phyloP scores from a whole-genome alignment of 1,140 invertebrate genomes.

The Zaprionus kolodkinae region DNA sequence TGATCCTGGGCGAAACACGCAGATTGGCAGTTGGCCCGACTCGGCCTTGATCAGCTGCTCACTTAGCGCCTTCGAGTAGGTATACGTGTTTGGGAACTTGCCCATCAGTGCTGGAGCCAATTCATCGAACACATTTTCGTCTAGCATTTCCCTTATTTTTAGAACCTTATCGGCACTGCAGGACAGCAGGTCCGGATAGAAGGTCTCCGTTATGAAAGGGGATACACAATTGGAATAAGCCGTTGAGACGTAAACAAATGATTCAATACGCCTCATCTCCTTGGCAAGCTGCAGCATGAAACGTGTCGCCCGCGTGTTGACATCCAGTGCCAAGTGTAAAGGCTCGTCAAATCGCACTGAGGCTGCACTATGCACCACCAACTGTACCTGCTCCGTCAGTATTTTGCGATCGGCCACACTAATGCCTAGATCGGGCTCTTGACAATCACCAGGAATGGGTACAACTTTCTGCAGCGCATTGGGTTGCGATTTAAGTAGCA shows the following conservation, averaged over 20 bases:
- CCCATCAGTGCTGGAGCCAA: conserved; percentile 88
- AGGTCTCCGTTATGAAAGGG: conserved; percentile 87
- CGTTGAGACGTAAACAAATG: conserved; percentile 89
- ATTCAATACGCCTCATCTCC: conserved; percentile 88
- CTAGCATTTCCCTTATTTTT: conserved; percentile 82
- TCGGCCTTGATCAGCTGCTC: conserved; percentile 89
- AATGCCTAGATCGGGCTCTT: conserved; percentile 88
- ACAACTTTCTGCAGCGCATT: conserved; percentile 41
- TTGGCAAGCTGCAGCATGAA: conserved; percentile 85
- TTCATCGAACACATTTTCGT: conserved; percentile 86
- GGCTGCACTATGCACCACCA: conserved; percentile 94
- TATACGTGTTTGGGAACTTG: conserved; percentile 92
- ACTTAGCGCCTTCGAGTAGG: conserved; percentile 92
- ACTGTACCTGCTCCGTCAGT: conserved; percentile 84
- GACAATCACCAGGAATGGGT: conserved; percentile 86
- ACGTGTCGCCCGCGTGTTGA: conserved; percentile 87
- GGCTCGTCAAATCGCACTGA: conserved; percentile 93
- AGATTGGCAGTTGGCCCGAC: conserved; percentile 88
- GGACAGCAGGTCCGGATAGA: conserved; percentile 88
- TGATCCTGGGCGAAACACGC: conserved; percentile 89
- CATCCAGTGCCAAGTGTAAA: conserved; percentile 86
- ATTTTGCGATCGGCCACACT: conserved; percentile 85
- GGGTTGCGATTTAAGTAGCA: conserved; percentile 34
- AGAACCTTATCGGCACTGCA: conserved; percentile 88
- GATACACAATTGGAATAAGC: conserved; percentile 89